Percentiles rank a stretch among this genome's conserved stretches.
These are phyloP conservation scores for Heliothis virescens DNA, from an alignment of 1,140 invertebrate genomes.

Conservation along the genomic window DNA sequence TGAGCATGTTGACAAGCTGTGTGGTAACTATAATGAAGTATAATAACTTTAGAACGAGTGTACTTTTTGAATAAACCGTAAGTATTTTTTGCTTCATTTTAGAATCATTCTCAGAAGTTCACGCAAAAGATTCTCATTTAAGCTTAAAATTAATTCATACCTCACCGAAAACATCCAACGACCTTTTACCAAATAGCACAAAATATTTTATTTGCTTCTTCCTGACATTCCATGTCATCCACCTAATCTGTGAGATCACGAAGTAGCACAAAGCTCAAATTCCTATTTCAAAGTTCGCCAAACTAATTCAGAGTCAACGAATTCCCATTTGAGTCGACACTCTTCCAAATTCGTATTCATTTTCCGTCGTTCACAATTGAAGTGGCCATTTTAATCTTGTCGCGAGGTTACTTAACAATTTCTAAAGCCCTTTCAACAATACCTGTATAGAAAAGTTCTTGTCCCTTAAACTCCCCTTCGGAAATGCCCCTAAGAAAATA, in stretches of 20 bases:
- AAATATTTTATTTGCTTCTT: neutral
- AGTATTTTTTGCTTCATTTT: neutral
- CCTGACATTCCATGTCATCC: neutral
- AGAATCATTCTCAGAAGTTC: neutral
- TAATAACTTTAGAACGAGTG: too few species aligned
- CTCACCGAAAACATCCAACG: neutral
- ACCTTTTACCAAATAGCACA: neutral
- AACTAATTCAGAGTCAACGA: slow-evolving; percentile 38
- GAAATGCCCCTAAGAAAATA: slow-evolving; percentile 63
- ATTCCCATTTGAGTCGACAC: slow-evolving; percentile 13
- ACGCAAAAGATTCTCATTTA: neutral
- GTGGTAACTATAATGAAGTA: too few species aligned
- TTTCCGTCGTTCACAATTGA: slow-evolving; percentile 42
- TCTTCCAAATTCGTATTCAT: slow-evolving; percentile 44
- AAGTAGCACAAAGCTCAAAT: slow-evolving; percentile 1
- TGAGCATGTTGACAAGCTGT: too few species aligned
- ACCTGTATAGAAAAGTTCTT: slow-evolving; percentile 54
- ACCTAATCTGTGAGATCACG: slow-evolving; percentile 17
- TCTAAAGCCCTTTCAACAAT: slow-evolving; percentile 49
- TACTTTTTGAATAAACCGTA: neutral
- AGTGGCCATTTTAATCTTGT: slow-evolving; percentile 48
- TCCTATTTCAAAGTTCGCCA: slow-evolving; percentile 36
- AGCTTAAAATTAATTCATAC: neutral
- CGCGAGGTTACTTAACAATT: slow-evolving; percentile 46
- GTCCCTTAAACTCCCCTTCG: slow-evolving; percentile 49